Percentiles rank a stretch among this genome's conserved stretches.
These are phyloP conservation scores for Carcina quercana DNA, from an alignment of 2,888 invertebrate genomes.

Conservation along the genomic window DNA sequence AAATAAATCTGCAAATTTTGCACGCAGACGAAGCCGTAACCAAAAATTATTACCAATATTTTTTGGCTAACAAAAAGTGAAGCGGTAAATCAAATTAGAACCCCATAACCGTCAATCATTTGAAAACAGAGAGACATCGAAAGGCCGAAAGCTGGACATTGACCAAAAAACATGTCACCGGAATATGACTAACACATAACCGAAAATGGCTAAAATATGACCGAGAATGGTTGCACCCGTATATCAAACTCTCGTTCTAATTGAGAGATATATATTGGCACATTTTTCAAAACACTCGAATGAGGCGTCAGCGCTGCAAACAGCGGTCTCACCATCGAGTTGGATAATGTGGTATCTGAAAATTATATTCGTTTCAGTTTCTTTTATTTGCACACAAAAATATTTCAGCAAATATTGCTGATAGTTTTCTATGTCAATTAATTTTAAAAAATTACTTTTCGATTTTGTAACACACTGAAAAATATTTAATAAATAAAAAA, in stretches of 20 bases:
- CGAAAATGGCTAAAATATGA: slow-evolving; percentile 19
- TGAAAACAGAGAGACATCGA: slow-evolving; percentile 10
- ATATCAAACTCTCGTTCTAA: slow-evolving; percentile 43
- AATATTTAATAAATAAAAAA: too few relatives aligned
- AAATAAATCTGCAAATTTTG: background rate
- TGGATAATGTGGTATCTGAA: slow-evolving; percentile 14
- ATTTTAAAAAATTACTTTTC: too few relatives aligned
- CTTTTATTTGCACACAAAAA: too few relatives aligned
- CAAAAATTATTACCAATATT: too few relatives aligned
- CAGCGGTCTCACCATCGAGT: slow-evolving; percentile 4
- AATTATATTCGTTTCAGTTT: too few relatives aligned
- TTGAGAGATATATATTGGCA: slow-evolving; percentile 57
- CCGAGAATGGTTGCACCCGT: too few relatives aligned
- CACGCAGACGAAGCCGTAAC: background rate
- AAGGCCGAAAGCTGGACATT: slow-evolving; percentile 27
- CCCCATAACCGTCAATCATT: slow-evolving; percentile 5
- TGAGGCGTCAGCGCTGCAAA: slow-evolving; percentile 14
- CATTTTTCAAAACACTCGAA: slow-evolving; percentile 35
- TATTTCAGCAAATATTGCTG: too few relatives aligned
- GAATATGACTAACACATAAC: slow-evolving; percentile 3
- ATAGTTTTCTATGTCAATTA: too few relatives aligned
- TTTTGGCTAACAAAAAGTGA: too few relatives aligned
- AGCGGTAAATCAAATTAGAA: background rate
- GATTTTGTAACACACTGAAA: too few relatives aligned
- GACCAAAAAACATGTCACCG: too few relatives aligned